Evolutionary conservation across 2,888 invertebrate species (phyloP), one percentile per base, ranked within the genome.

Genomic region (Cactoblastis cactorum): DNA sequence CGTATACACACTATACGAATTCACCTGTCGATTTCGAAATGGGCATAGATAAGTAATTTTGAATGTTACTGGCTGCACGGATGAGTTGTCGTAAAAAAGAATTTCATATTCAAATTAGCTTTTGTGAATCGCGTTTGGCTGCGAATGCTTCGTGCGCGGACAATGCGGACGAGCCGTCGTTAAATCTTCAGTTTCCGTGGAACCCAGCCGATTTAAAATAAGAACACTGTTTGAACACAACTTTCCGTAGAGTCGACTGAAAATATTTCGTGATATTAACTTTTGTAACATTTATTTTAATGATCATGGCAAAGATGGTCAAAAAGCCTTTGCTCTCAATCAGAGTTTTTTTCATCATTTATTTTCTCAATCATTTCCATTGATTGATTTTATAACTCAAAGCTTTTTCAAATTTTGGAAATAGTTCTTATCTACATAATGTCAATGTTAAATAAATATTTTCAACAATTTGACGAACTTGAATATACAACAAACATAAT

Each of bases 81-180:
- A 49, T 33, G 41, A 14, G 19, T 22, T 32, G 49, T 49, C 74
- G 71, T 77, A 74, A 79, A 77, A n/a, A 74, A 67, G 60, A 68
- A 72, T 74, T 73, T 72, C 69, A 77, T 80, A 85, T 86, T 85
- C 82, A 86, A 86, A 86, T 87, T 71, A 81, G 78, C 74, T 75
- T 75, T 77, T 71, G 67, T 75, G 69, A 71, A 69, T 41, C 52
- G 68, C 70, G 67, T 71, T 67, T 67, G 65, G 70, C 67, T 61
- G 64, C 65, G 69, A 71, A 68, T 69, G 72, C 76, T 80, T 70
- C 86, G 87, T 86, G 85, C 71, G 69, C 74, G 84, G 84, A 85
- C 86, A 87, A 86, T 86, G 67, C 79, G 71, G 87, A 87, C 83
- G 84, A 81, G 75, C 67, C 77, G 77, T 86, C 85, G 84, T 88